phyloP scores from a whole-genome alignment of 2,797 vertebrate species.

The Danio kyathit region DNA sequence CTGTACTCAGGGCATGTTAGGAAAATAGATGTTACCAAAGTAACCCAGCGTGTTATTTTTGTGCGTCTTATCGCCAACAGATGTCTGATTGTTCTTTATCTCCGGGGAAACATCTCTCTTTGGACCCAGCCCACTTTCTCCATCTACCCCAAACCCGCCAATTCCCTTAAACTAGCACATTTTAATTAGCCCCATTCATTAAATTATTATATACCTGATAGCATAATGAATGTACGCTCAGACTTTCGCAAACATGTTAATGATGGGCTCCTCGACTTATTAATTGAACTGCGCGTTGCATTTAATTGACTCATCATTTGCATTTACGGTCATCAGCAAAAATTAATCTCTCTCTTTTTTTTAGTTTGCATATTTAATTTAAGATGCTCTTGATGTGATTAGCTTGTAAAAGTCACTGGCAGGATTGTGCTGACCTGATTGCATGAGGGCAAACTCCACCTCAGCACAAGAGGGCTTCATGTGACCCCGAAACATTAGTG shows the following conservation, averaged over 20 bases:
- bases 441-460: slow-evolving; percentile 71
- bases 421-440: slow-evolving; percentile 79
- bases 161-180: slow-evolving; percentile 46
- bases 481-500: slow-evolving; percentile 73
- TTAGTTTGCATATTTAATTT: slow-evolving; percentile 82
- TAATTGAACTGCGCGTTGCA: slow-evolving; percentile 54
- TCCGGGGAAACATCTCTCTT: slow-evolving; percentile 36
- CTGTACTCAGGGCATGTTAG: slow-evolving; percentile 2
- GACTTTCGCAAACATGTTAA: slow-evolving; percentile 55
- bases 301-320: slow-evolving; percentile 67
- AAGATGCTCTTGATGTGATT: slow-evolving; percentile 76
- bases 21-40: slow-evolving; percentile 7
- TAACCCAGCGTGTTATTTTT: slow-evolving; percentile 38
- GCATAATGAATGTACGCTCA: slow-evolving; percentile 49
- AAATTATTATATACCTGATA: slow-evolving; percentile 54
- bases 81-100: slow-evolving; percentile 37
- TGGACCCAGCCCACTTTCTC: slow-evolving; percentile 28
- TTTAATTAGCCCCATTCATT: slow-evolving; percentile 57
- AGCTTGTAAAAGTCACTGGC: slow-evolving; percentile 73
- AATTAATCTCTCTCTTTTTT: slow-evolving; percentile 68
- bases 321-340: slow-evolving; percentile 64
- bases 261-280: slow-evolving; percentile 64
- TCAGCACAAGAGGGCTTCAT: slow-evolving; percentile 63
- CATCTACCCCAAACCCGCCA: not conserved
- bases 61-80: slow-evolving; percentile 20